phyloP scores from a whole-genome alignment of 2,797 vertebrate species.

The Notoglanidium macrostoma region DNA sequence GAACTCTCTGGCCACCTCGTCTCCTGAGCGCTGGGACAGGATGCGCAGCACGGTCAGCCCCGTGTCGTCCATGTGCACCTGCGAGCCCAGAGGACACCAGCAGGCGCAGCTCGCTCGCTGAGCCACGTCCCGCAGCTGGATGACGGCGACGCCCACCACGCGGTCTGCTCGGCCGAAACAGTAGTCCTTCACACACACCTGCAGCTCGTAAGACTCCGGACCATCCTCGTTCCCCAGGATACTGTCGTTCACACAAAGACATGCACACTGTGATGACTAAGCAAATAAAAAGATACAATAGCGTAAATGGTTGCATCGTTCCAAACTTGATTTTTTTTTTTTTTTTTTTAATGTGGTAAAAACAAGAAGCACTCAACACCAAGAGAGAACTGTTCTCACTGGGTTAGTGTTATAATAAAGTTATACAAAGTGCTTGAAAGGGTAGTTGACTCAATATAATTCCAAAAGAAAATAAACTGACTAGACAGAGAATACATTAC shows the following conservation, averaged over 20 bases:
- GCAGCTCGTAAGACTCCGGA: conserved; percentile 93
- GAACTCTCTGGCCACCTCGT: conserved; percentile 96
- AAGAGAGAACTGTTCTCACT: background rate
- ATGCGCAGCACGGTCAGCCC: conserved; percentile 93
- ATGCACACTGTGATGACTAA: background rate
- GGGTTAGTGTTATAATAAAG: background rate
- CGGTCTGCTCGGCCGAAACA: conserved; percentile 95
- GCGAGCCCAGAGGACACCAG: conserved; percentile 90
- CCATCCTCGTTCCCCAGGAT: conserved; percentile 91
- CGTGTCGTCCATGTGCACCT: conserved; percentile 93
- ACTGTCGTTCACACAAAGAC: conserved; percentile 65
- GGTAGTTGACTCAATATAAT: background rate
- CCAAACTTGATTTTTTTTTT: background rate
- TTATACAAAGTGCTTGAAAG: background rate
- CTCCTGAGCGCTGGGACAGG: conserved; percentile 93
- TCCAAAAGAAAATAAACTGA: background rate
- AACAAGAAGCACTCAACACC: background rate
- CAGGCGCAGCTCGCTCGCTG: conserved; percentile 91
- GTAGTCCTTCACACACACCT: conserved; percentile 96
- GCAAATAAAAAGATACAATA: background rate
- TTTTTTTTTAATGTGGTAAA: background rate
- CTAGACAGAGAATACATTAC: background rate
- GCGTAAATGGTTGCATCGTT: background rate
- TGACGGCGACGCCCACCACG: conserved; percentile 86
- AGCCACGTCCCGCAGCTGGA: conserved; percentile 87